phyloP scores from a whole-genome alignment of 1,140 invertebrate genomes.

The Nomia melanderi region DNA sequence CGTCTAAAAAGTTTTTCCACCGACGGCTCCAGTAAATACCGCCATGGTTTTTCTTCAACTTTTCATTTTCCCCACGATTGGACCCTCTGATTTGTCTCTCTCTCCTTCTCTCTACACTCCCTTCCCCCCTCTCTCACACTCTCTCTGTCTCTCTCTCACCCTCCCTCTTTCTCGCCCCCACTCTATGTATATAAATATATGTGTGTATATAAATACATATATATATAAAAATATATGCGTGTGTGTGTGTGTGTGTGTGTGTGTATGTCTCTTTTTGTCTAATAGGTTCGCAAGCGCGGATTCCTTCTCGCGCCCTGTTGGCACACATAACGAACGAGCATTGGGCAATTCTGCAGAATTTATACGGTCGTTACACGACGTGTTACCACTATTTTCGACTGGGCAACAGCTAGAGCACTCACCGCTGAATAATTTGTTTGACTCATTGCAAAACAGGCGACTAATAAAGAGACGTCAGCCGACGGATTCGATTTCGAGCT shows the following conservation, averaged over 20 bases:
- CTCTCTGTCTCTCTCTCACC: too few relatives aligned
- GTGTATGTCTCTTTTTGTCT: too few relatives aligned
- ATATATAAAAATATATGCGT: too few relatives aligned
- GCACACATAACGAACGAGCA: conserved; percentile 62
- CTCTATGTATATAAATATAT: too few relatives aligned
- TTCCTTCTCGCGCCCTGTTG: conserved; percentile 49
- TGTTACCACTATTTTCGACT: conserved; percentile 61
- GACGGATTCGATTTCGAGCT: conserved; percentile 32
- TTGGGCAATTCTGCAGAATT: conserved; percentile 62
- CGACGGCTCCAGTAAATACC: conserved; percentile 61
- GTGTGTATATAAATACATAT: too few relatives aligned
- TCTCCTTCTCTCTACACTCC: background rate
- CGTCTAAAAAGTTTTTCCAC: conserved; percentile 68
- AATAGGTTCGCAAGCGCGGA: background rate
- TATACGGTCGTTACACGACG: conserved; percentile 63
- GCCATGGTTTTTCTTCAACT: conserved; percentile 66
- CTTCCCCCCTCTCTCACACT: too few relatives aligned
- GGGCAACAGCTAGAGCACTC: conserved; percentile 39
- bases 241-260: too few relatives aligned
- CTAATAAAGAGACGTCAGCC: conserved; percentile 54
- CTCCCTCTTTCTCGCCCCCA: background rate
- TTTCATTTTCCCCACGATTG: conserved; percentile 34
- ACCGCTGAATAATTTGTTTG: conserved; percentile 61
- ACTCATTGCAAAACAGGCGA: conserved; percentile 60
- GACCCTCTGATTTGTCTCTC: background rate